Evolutionary conservation across 2,888 invertebrate species (phyloP).

Genomic region (Cancer borealis): DNA sequence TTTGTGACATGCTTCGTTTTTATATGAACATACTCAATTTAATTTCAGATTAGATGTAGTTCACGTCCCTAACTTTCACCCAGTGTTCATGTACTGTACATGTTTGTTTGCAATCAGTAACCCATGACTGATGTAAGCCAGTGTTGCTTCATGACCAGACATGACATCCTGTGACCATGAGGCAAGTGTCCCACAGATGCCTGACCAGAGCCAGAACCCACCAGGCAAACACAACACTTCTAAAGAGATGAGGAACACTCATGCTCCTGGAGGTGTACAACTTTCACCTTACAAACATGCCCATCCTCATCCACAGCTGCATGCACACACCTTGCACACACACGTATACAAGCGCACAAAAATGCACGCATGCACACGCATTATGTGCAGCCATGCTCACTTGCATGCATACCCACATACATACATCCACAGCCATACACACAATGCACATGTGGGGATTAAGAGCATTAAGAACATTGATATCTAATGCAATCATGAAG

Average conservation of each 20-base stretch:
- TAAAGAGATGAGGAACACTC: background rate
- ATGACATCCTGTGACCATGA: background rate
- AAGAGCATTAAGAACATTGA: background rate
- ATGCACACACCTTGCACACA: background rate
- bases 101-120: background rate
- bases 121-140: background rate
- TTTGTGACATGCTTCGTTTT: background rate
- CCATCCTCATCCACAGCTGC: background rate
- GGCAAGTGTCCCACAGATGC: background rate
- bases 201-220: background rate
- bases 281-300: conserved; percentile 8
- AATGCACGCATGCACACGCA: background rate
- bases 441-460: background rate
- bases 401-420: background rate
- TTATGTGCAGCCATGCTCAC: background rate
- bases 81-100: background rate
- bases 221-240: conserved; percentile 6
- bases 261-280: background rate
- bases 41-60: conserved; percentile 18
- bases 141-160: background rate
- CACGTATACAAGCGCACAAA: background rate
- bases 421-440: background rate
- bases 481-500: background rate
- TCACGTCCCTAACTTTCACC: background rate
- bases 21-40: background rate